phyloP scores from a whole-genome alignment of 2,888 invertebrate genomes.

The Leucoptera coffeella region DNA sequence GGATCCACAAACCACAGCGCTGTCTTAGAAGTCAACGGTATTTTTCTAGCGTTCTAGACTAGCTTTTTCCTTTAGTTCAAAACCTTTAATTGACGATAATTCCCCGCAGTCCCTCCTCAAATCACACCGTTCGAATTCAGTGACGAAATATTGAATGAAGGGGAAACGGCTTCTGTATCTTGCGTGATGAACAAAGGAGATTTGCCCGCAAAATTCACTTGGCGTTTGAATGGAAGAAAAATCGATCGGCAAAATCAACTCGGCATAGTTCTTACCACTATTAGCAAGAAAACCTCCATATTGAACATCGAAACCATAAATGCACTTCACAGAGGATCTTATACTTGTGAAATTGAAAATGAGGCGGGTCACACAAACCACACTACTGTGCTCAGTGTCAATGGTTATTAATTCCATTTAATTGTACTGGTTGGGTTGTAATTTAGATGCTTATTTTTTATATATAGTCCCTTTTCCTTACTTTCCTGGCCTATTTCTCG shows the following conservation, averaged over 20 bases:
- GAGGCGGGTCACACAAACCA: constrained; percentile 54
- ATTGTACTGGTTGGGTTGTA: too few species aligned
- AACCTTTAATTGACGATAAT: background rate
- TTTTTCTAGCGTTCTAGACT: too few species aligned
- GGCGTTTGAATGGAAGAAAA: constrained; percentile 57
- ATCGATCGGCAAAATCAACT: constrained; percentile 42
- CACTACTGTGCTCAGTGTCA: constrained; percentile 54
- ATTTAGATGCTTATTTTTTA: too few species aligned
- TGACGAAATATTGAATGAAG: constrained; percentile 64
- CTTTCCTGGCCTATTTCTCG: too few species aligned
- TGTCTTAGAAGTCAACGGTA: constrained; percentile 69
- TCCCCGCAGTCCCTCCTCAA: constrained; percentile 60
- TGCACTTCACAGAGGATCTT: constrained; percentile 57
- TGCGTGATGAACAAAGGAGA: constrained; percentile 78
- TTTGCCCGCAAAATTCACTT: constrained; percentile 68
- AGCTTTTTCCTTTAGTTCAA: background rate
- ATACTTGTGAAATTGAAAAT: constrained; percentile 60
- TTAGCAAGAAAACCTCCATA: constrained; percentile 59
- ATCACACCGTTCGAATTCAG: constrained; percentile 72
- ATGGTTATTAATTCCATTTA: too few species aligned
- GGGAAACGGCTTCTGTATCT: constrained; percentile 64
- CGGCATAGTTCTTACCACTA: constrained; percentile 54
- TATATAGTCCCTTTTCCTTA: too few species aligned
- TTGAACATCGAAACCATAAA: constrained; percentile 60
- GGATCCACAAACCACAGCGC: constrained; percentile 65